Percentiles rank a stretch among this genome's conserved stretches.
Conservation (phyloP, 2,888 invertebrate genomes). For the Villa cingulata region DNA sequence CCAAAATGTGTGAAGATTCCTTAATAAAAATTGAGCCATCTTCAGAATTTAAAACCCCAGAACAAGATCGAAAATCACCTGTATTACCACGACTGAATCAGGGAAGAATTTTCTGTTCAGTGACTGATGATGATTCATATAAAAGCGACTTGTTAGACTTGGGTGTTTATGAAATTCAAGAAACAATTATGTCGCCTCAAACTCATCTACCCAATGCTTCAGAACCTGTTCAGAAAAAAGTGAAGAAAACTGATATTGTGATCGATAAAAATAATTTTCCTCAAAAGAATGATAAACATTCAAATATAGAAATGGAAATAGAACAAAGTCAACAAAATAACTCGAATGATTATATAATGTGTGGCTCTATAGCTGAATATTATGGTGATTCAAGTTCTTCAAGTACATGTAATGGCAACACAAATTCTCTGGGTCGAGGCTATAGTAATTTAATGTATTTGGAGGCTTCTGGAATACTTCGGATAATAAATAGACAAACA, state of each 20-base stretch:
- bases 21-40: not conserved
- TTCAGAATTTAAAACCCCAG: conserved; percentile 10
- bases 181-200: conserved; percentile 7
- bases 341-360: too few species aligned
- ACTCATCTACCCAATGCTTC: conserved; percentile 10
- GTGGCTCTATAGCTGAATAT: not conserved
- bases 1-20: not conserved
- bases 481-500: conserved; percentile 5
- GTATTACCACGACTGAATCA: conserved; percentile 11
- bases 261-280: too few species aligned
- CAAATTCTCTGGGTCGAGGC: too few species aligned
- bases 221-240: conserved; percentile 1
- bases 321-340: too few species aligned
- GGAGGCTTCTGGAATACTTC: conserved; percentile 11
- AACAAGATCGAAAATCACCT: conserved; percentile 11
- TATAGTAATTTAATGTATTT: conserved; percentile 11
- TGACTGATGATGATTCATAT: conserved; percentile 10
- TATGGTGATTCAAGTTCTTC: not conserved
- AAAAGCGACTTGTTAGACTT: conserved; percentile 6
- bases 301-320: too few species aligned
- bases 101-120: conserved; percentile 8
- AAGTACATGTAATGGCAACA: not conserved
- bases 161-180: conserved; percentile 6
- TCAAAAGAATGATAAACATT: not conserved
- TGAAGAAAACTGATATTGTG: not conserved